These are phyloP conservation scores for Hippocampus zosterae DNA, from an alignment of 2,113 vertebrate species.

Conservation along the genomic window DNA sequence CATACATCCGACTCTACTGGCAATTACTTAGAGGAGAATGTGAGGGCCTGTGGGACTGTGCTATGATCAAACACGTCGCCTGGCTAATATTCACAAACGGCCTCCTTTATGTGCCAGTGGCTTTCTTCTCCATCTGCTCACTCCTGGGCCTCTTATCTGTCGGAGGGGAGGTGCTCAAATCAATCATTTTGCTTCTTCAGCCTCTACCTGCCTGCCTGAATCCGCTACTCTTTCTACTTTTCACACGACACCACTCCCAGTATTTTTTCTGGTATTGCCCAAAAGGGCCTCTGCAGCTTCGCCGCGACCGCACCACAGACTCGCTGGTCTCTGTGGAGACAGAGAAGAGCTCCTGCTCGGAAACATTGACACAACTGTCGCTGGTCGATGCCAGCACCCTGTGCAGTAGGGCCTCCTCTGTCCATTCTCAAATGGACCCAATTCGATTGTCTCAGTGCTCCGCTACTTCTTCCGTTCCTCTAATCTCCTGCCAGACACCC, in stretches of 20 bases:
- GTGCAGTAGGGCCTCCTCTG: slow-evolving; percentile 58
- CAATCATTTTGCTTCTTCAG: slow-evolving; percentile 83
- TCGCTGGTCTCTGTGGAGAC: slow-evolving; percentile 73
- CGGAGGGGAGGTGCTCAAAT: slow-evolving; percentile 86
- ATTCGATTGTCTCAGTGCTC: slow-evolving; percentile 61
- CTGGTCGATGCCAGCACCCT: slow-evolving; percentile 73
- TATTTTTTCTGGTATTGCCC: slow-evolving; percentile 73
- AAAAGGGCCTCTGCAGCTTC: slow-evolving; percentile 57
- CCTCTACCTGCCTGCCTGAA: slow-evolving; percentile 91
- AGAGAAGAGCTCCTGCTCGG: slow-evolving; percentile 87
- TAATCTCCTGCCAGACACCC: slow-evolving; percentile 75
- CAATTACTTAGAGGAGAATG: slow-evolving; percentile 82
- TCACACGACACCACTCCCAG: slow-evolving; percentile 83
- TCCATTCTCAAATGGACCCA: slow-evolving; percentile 37
- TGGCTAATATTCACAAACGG: slow-evolving; percentile 93
- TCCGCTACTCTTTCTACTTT: slow-evolving; percentile 88
- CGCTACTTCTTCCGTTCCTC: slow-evolving; percentile 67
- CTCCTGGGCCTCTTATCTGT: slow-evolving; percentile 83
- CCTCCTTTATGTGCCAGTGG: slow-evolving; percentile 89
- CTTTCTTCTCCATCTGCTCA: slow-evolving; percentile 89
- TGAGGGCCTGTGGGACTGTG: slow-evolving; percentile 85
- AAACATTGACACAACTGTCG: slow-evolving; percentile 80
- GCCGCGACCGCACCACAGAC: slow-evolving; percentile 64
- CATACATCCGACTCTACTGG: slow-evolving; percentile 90
- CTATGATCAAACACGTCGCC: slow-evolving; percentile 90